A percentile compares a stretch with the other conserved stretches of the same genome.
These are phyloP conservation scores for Drosophila macrospina DNA, from an alignment of 2,888 invertebrate species.

Conservation along the genomic window DNA sequence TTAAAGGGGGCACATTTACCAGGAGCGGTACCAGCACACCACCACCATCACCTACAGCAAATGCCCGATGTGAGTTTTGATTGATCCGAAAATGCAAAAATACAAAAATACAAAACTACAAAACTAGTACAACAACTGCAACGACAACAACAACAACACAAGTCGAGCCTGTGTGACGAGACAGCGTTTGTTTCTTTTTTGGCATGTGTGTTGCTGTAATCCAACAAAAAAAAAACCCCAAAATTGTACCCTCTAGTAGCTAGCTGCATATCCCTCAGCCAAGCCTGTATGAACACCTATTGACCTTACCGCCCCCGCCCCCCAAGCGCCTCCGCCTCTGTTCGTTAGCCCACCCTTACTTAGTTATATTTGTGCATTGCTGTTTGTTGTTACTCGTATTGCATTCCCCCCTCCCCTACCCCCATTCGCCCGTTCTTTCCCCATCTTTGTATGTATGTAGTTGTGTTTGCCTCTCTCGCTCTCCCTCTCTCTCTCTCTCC, in stretches of 20 bases:
- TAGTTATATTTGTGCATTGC: conserved; percentile 59
- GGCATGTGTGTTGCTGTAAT: conserved; percentile 60
- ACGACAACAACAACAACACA: conserved; percentile 22
- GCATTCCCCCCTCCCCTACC: conserved; percentile 51
- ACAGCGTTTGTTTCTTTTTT: conserved; percentile 53
- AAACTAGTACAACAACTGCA: conserved; percentile 19
- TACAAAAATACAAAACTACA: conserved; percentile 27
- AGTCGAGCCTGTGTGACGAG: conserved; percentile 35
- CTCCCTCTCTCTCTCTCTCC: neutral
- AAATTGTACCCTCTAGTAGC: conserved; percentile 24
- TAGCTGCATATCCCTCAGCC: conserved; percentile 25
- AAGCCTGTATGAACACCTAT: conserved; percentile 3
- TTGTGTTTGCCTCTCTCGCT: conserved; percentile 14
- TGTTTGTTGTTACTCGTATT: conserved; percentile 82
- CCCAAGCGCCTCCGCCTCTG: neutral
- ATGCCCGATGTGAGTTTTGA: conserved; percentile 86
- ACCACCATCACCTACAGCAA: conserved; percentile 86
- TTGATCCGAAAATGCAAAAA: conserved; percentile 55
- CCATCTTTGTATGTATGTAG: conserved; percentile 41
- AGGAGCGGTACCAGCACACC: conserved; percentile 86
- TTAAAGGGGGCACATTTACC: conserved; percentile 86
- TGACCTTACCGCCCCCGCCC: neutral
- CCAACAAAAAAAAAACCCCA: conserved; percentile 11
- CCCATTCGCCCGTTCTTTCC: conserved; percentile 44
- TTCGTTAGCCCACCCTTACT: conserved; percentile 1